Evolutionary conservation across 2,113 vertebrate species (phyloP).

Genomic region (Microcebus jonahi): DNA sequence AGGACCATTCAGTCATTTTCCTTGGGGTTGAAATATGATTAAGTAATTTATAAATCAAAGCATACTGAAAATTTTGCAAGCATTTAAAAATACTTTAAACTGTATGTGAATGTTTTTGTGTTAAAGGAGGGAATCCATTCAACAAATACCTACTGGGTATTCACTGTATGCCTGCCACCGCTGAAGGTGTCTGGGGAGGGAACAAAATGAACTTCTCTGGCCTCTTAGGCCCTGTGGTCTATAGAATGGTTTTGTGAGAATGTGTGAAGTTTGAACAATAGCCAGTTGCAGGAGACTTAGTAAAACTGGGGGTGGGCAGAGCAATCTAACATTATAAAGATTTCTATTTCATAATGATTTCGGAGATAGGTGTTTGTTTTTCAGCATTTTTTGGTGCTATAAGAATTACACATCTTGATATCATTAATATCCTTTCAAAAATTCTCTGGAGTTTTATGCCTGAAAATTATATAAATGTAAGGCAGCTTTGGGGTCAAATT

Average conservation of each 20-base stretch:
- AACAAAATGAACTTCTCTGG: neutral
- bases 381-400: neutral
- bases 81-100: neutral
- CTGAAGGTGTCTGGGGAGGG: neutral
- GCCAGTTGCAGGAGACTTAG: neutral
- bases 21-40: constrained; percentile 23
- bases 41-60: constrained; percentile 37
- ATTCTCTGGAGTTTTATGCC: neutral
- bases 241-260: neutral
- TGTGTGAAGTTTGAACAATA: neutral
- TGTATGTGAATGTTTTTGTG: neutral
- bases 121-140: neutral
- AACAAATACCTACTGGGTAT: neutral
- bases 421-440: neutral
- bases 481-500: neutral
- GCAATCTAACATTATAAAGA: neutral
- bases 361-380: constrained; percentile 15
- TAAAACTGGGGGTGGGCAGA: neutral
- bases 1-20: constrained; percentile 3
- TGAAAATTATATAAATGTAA: neutral
- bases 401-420: neutral
- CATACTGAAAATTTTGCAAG: neutral
- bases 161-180: too few relatives aligned
- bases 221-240: neutral
- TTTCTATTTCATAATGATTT: constrained; percentile 29